Conservation (phyloP, 2,113 vertebrate species). For the Calyptomena viridis region DNA sequence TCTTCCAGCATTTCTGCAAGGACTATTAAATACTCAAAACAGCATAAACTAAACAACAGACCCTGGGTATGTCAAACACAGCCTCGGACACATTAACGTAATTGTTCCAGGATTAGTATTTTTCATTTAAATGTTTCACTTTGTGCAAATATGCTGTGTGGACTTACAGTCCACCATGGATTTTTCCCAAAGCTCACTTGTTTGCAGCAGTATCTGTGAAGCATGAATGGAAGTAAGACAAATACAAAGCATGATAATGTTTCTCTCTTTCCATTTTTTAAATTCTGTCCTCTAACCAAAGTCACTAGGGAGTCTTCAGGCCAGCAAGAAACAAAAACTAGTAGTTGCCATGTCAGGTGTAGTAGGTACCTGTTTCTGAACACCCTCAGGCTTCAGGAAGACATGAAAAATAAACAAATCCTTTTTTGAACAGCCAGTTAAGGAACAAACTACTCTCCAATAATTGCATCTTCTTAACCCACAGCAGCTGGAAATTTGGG, state of each 20-base stretch:
- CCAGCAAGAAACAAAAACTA: not conserved
- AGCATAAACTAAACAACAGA: not conserved
- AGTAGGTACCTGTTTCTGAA: not conserved
- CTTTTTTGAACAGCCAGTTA: not conserved
- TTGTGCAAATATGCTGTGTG: not conserved
- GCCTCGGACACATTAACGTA: not conserved
- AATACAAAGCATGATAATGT: not conserved
- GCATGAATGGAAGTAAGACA: not conserved
- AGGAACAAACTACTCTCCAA: not conserved
- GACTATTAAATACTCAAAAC: not conserved
- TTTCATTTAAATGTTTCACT: not conserved
- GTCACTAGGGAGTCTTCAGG: not conserved
- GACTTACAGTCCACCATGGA: not conserved
- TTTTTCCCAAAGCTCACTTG: not conserved
- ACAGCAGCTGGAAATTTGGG: not conserved
- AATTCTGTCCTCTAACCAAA: not conserved
- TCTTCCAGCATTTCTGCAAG: not conserved
- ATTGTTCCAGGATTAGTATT: not conserved
- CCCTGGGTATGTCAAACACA: not conserved
- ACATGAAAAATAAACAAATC: not conserved
- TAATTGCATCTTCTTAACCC: not conserved
- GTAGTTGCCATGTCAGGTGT: not conserved
- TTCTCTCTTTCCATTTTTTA: not conserved
- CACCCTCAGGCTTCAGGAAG: not conserved
- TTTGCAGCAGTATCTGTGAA: not conserved